Conservation (phyloP, 2,113 vertebrate species). For the Otis tarda region DNA sequence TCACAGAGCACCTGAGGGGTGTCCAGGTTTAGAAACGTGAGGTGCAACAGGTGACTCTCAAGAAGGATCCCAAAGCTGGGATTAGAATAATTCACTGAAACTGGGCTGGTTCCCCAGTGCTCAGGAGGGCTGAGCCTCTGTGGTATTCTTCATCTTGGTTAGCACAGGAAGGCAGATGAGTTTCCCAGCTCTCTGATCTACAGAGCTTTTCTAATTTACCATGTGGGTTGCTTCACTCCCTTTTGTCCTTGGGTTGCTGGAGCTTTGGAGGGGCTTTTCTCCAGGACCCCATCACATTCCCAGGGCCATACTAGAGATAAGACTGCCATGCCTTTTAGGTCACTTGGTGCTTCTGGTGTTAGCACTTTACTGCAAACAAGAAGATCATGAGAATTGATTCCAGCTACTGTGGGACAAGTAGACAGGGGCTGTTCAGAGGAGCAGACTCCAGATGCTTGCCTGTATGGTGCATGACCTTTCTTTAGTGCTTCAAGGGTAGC, state of each 20-base stretch:
- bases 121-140: background rate
- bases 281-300: background rate
- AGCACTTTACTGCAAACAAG: background rate
- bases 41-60: background rate
- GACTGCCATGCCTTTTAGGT: background rate
- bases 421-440: background rate
- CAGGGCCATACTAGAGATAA: background rate
- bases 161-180: background rate
- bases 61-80: background rate
- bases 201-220: background rate
- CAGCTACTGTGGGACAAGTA: background rate
- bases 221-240: background rate
- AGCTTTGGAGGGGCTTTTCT: background rate
- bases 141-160: background rate
- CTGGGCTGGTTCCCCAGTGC: background rate
- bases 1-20: background rate
- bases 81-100: background rate
- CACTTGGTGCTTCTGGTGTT: background rate
- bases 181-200: background rate
- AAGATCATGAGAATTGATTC: background rate
- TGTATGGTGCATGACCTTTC: constrained; percentile 25
- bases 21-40: background rate
- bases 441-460: constrained; percentile 33
- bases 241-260: background rate
- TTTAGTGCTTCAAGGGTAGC: background rate